Base-by-base conservation (phyloP, 2,888 invertebrate species). In the Trichogramma dendrolimi region DNA sequence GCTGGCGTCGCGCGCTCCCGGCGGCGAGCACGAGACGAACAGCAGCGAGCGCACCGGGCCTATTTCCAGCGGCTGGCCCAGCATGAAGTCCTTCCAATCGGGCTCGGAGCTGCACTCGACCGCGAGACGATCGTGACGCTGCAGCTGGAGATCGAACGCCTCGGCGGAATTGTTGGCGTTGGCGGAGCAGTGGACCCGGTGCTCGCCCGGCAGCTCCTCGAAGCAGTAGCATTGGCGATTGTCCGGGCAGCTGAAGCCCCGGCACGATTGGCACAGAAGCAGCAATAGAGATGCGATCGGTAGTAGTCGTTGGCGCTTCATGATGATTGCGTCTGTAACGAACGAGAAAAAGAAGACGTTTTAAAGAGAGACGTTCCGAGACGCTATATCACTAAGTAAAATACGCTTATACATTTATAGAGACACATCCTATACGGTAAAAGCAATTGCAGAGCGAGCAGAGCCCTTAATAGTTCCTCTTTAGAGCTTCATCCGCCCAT, bases 171-270 rank as follows among this genome's bases (percentile, higher is more conserved):
- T 43, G 52, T 58, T 60, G 11, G 57, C 61, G 5, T 57, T 55
- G 5, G 60, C 41, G 10, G 46, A 10, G 47, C 66, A 66, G n/a
- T 60, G 58, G 6, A 66, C 56, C n/a, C 58, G 49, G 42, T 53
- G 48, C 14, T 66, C 66, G 27, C 43, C 46, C 4, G 59, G 44
- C 42, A 52, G 38, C 38, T 66, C 66, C 46, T 60, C 63, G 55
- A 58, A 55, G 47, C 66, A 66, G 47, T 58, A 62, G 47, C 66
- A 66, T 43, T 60, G 62, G 4, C 66, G 61, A 38, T 58, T 60
- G 11, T 60, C 58, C 10, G 66, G 66, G 47, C 66, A 66, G 39
- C 44, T 59, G 54, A 66, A 61, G 3, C 41, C 60, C 46, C 8
- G 38, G 11, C 8, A 5, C 2, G 53, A 39, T 27, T 5, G 11